Evolutionary conservation across 2,797 vertebrate species (phyloP), one percentile per base, ranked within the genome.

Genomic region (Pseudopleuronectes americanus): DNA sequence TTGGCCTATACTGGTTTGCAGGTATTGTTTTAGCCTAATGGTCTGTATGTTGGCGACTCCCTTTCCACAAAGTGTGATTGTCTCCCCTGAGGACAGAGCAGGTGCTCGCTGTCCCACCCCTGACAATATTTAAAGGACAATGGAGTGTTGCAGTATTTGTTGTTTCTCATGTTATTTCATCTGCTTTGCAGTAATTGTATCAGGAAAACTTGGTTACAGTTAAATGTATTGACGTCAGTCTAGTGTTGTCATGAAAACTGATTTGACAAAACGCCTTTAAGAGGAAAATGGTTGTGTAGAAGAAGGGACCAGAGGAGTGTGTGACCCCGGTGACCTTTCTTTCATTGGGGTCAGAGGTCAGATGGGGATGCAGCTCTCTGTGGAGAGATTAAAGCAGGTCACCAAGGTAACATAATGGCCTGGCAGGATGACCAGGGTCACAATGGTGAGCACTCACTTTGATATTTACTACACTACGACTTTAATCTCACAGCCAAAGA

Each of bases 281-380:
- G 36, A 67, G 48, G 21, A 81, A 80, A 81, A 81, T 52, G 57
- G 19, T 38, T 9, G 0, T 17, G 55, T 41, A 36, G 57, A 73
- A 79, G 81, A 31, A 74, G 68, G 36, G 48, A 76, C 28, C 8
- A 45, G 64, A 68, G 69, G 77, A 82, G 78, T 76, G 84, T 74
- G 74, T 67, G 68, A 87, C 86, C 84, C 67, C 17, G 0, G 13
- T 68, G 84, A 84, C 79, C 83, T 83, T 70, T 68, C 75, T 84
- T 88, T 86, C 71, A 80, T 78, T 24, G 0, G 45, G 87, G 90
- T 88, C 54, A 90, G 72, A 53, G 89, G 87, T 90, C 87, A 90
- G 77, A 74, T 79, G 55, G 72, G 72, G 77, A 83, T 79, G 24
- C 74, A 57, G 66, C 68, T 86, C 83, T 89, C 88, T 70, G 64